Evolutionary conservation across 2,888 invertebrate genomes (phyloP).

Genomic region (Pterostichus madidus): DNA sequence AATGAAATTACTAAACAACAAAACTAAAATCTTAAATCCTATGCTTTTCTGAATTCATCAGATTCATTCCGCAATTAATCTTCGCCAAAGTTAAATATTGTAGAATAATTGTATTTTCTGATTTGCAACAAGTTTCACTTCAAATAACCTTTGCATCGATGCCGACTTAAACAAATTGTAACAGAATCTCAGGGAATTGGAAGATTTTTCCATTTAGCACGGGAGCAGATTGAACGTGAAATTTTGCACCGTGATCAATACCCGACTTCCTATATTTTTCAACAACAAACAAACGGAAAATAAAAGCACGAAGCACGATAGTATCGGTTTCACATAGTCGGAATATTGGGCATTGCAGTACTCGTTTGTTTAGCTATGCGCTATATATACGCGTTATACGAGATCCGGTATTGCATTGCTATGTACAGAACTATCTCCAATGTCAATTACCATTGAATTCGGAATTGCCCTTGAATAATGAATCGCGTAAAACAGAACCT

Average conservation of each 20-base stretch:
- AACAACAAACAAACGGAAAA: slow-evolving; percentile 7
- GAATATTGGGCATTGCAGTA: neutral
- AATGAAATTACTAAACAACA: no score
- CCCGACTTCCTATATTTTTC: slow-evolving; percentile 8
- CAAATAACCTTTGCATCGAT: no score
- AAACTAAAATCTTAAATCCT: no score
- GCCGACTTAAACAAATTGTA: neutral
- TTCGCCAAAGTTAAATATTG: no score
- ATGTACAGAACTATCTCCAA: slow-evolving; percentile 40
- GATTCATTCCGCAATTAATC: no score
- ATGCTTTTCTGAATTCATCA: no score
- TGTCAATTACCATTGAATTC: slow-evolving; percentile 34
- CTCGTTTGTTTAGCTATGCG: neutral
- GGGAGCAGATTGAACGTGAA: slow-evolving; percentile 1
- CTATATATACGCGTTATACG: slow-evolving; percentile 14
- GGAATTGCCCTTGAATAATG: slow-evolving; percentile 38
- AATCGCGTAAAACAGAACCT: slow-evolving; percentile 22
- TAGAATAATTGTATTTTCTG: no score
- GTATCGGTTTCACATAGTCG: no score
- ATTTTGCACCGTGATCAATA: slow-evolving; percentile 8
- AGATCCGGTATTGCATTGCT: slow-evolving; percentile 28
- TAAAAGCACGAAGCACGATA: neutral
- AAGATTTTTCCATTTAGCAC: slow-evolving; percentile 3
- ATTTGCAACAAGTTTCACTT: no score
- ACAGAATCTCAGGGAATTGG: neutral